phyloP scores from a whole-genome alignment of 2,888 invertebrate species.

The Yponomeuta malinellus region DNA sequence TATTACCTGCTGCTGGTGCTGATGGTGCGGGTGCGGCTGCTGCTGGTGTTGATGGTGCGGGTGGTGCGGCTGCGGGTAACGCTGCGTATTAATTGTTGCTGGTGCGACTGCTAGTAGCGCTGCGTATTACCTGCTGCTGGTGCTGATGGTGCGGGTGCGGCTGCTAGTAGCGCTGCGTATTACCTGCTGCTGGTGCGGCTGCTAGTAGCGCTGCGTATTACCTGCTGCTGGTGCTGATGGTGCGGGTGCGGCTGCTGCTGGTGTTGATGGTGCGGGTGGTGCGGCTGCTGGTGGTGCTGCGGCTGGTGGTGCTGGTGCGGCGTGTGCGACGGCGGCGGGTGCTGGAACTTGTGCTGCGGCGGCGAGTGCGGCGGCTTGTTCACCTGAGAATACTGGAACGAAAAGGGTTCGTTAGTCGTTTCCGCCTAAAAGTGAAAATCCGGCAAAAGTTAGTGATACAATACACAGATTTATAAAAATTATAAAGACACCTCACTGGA shows the following conservation, averaged over 20 bases:
- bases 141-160: slow-evolving; percentile 14
- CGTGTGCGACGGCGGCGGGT: slow-evolving; percentile 51
- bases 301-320: slow-evolving; percentile 60
- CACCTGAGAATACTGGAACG: slow-evolving; percentile 25
- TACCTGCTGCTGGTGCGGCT: slow-evolving; percentile 38
- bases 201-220: slow-evolving; percentile 19
- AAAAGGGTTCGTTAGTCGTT: background rate
- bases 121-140: no score
- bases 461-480: no score
- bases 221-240: slow-evolving; percentile 41
- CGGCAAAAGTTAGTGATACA: no score
- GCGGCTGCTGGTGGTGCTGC: slow-evolving; percentile 33
- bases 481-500: no score
- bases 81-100: slow-evolving; percentile 28
- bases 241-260: slow-evolving; percentile 25
- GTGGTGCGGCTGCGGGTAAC: slow-evolving; percentile 32
- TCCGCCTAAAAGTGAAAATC: no score
- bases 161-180: slow-evolving; percentile 21
- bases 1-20: slow-evolving; percentile 42
- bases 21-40: slow-evolving; percentile 59
- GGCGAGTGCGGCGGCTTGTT: slow-evolving; percentile 59
- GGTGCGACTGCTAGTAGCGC: no score
- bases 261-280: slow-evolving; percentile 43
- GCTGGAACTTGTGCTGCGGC: slow-evolving; percentile 69
- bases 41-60: slow-evolving; percentile 26